Percentiles rank a stretch among this genome's conserved stretches.
These are phyloP conservation scores for Diploscapter pachys DNA, from an alignment of 1,140 invertebrate species.

Conservation along the genomic window DNA sequence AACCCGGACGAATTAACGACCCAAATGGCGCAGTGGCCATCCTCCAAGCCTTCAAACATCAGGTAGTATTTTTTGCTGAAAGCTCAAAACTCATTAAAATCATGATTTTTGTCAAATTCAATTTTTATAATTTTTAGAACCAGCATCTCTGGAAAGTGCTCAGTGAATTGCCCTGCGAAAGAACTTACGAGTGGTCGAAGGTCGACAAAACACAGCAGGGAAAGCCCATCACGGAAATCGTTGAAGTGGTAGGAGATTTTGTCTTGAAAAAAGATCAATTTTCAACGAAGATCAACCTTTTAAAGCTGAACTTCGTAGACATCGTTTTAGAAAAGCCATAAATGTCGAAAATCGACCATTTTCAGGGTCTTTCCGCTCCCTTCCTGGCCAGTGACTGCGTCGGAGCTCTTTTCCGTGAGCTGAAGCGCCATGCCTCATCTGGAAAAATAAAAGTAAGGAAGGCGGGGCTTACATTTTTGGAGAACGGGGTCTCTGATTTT, in stretches of 20 bases:
- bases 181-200: constrained; percentile 52
- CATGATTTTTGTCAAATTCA: too few relatives aligned
- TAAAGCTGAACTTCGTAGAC: too few relatives aligned
- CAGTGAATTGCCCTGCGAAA: constrained; percentile 45
- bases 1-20: constrained; percentile 47
- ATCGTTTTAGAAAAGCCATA: too few relatives aligned
- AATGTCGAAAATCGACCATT: too few relatives aligned
- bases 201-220: constrained; percentile 45
- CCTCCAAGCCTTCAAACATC: constrained; percentile 47
- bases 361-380: constrained; percentile 48
- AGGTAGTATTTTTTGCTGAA: constrained; percentile 20
- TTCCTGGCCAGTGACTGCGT: constrained; percentile 52
- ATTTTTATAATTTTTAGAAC: constrained; percentile 1
- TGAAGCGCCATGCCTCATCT: constrained; percentile 43
- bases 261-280: too few relatives aligned
- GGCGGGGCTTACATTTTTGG: too few relatives aligned
- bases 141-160: constrained; percentile 25
- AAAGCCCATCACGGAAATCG: constrained; percentile 54
- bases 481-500: too few relatives aligned
- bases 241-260: constrained; percentile 46
- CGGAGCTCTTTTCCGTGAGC: constrained; percentile 49
- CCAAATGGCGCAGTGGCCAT: constrained; percentile 43
- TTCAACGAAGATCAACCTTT: too few relatives aligned
- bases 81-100: too few relatives aligned
- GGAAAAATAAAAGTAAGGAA: constrained; percentile 43